Percentiles rank a stretch among this genome's conserved stretches.
Conservation (phyloP, 2,113 vertebrate species). For the Pandion haliaetus region DNA sequence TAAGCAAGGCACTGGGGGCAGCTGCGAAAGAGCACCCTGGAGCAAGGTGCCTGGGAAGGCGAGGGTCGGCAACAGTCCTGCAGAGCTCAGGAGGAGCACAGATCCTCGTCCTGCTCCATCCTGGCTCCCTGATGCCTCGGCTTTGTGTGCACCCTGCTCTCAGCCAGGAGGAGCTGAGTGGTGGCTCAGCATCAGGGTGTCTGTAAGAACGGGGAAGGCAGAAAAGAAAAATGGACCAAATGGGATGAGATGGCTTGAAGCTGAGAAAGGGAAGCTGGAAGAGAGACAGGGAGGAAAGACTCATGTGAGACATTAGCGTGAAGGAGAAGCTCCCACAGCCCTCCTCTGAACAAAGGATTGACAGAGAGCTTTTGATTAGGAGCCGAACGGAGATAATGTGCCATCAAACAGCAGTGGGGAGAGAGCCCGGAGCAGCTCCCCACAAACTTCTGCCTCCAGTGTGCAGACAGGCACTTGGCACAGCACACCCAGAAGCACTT, state of each 20-base stretch:
- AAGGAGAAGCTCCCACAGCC: not conserved
- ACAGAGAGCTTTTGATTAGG: not conserved
- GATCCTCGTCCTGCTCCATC: not conserved
- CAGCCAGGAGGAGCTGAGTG: not conserved
- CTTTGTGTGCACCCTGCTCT: not conserved
- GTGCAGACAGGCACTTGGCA: slow-evolving; percentile 6
- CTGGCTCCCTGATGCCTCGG: not conserved
- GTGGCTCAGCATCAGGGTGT: not conserved
- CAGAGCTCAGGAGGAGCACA: not conserved
- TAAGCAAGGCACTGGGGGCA: not conserved
- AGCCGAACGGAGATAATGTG: not conserved
- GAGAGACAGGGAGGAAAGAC: not conserved
- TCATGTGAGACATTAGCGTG: not conserved
- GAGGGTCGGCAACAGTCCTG: not conserved
- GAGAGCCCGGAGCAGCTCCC: not conserved
- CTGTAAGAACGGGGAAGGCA: not conserved
- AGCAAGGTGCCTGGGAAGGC: not conserved
- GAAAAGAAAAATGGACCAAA: not conserved
- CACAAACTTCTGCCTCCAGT: not conserved
- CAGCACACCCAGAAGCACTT: not conserved
- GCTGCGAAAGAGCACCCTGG: accelerated
- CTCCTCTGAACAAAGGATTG: not conserved
- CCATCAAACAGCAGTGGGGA: not conserved
- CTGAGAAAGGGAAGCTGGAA: not conserved
- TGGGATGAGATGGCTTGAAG: not conserved